A percentile compares a stretch with the other conserved stretches of the same genome.
Conservation (phyloP, 2,797 vertebrate species). For the Capromys pilorides region DNA sequence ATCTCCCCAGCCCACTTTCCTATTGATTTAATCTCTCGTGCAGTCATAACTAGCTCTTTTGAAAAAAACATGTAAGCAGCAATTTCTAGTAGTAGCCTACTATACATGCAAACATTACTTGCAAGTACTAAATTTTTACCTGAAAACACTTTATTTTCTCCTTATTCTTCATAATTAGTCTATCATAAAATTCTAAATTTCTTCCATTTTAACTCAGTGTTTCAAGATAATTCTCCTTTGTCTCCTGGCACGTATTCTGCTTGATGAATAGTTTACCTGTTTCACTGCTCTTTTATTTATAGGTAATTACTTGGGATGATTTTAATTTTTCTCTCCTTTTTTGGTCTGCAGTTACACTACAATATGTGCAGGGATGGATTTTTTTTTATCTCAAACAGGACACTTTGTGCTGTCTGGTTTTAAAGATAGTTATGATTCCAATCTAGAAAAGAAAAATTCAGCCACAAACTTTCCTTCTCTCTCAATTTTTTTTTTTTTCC, state of each 20-base stretch:
- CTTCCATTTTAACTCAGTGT: not conserved
- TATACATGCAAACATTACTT: no score
- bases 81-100: not conserved
- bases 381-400: not conserved
- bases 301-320: not conserved
- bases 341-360: not conserved
- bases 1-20: not conserved
- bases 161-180: not conserved
- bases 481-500: not conserved
- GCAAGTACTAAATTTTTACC: not conserved
- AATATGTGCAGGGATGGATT: not conserved
- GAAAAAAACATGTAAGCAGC: not conserved
- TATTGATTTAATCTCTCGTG: not conserved
- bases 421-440: constrained; percentile 4
- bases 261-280: not conserved
- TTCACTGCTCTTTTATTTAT: not conserved
- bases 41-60: not conserved
- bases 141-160: not conserved
- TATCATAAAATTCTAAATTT: not conserved
- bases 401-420: not conserved
- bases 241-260: not conserved
- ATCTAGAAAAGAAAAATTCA: not conserved
- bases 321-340: not conserved
- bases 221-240: not conserved
- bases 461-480: not conserved